A percentile compares a stretch with the other conserved stretches of the same genome.
These are phyloP conservation scores for Papilio elwesi DNA, from an alignment of 2,888 invertebrate genomes.

Conservation along the genomic window DNA sequence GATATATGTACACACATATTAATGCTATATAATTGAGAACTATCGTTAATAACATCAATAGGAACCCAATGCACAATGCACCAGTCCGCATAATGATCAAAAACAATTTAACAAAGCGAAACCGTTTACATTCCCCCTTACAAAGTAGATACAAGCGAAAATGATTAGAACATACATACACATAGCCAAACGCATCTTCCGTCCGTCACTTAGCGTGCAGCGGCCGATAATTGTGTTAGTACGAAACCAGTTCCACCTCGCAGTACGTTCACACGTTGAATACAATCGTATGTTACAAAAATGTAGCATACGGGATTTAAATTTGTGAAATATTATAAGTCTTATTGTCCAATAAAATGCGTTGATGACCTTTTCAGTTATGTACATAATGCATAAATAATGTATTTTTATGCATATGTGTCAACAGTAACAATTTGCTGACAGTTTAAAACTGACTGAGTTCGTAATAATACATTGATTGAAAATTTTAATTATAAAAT, in stretches of 20 bases:
- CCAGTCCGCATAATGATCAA: slow-evolving; percentile 18
- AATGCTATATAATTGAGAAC: not conserved
- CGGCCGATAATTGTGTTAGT: slow-evolving; percentile 71
- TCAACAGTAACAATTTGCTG: too few species aligned
- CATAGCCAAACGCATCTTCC: slow-evolving; percentile 32
- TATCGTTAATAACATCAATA: slow-evolving; percentile 11
- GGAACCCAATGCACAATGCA: slow-evolving; percentile 13
- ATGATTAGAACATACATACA: slow-evolving; percentile 18
- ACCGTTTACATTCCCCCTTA: slow-evolving; percentile 14
- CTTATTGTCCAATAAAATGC: not conserved
- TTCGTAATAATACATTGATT: too few species aligned
- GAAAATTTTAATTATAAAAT: too few species aligned
- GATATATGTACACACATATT: too few species aligned
- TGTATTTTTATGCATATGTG: too few species aligned
- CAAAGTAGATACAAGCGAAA: slow-evolving; percentile 4
- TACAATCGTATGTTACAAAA: not conserved
- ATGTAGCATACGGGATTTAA: not conserved
- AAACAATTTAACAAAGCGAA: slow-evolving; percentile 21
- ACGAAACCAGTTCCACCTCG: slow-evolving; percentile 59
- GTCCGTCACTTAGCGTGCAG: slow-evolving; percentile 56
- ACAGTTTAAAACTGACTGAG: too few species aligned
- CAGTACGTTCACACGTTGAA: slow-evolving; percentile 33
- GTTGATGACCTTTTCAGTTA: too few species aligned
- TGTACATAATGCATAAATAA: too few species aligned
- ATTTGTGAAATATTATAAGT: not conserved